Base-by-base conservation (phyloP, 1,140 invertebrate genomes). In the Apolygus lucorum region DNA sequence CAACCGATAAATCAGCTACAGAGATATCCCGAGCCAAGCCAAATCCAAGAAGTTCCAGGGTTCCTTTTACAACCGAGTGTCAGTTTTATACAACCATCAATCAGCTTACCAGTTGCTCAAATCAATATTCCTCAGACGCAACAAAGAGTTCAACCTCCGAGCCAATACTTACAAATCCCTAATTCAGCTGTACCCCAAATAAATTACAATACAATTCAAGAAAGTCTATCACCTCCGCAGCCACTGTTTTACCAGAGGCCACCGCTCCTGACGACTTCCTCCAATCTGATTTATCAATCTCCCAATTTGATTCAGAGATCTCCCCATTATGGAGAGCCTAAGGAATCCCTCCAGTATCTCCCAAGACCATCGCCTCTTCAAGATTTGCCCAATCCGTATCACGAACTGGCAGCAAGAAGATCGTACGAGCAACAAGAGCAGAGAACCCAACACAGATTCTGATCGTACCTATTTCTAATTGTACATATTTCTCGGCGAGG, bases 381-480 rank as follows among this genome's bases (percentile, higher is more conserved):
- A 25, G 54, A 62, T 11, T 21, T 62, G 4, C 54, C 54, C 8
- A 62, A 62, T 22, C 54, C 54, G 4, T 62, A 62, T 21, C 54
- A 62, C 54, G 54, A 17, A 17, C 22, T 62, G 17, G 54, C 24
- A 17, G 17, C 17, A 62, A 62, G 24, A 62, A 8, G 54, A 22
- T 17, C 54, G 24, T 62, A 21, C 54, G 8, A 62, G 24, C 72
- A 74, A 67, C 72, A 72, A 66, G 68, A 70, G 42, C 71, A 70
- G 59, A 71, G 72, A 8, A 49, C 8, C 42, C 42, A 49, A 49
- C 8, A n/a, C 8, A 49, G n/a, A 11, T 49, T 49, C 42, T n/a
- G n/a, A n/a, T n/a, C n/a, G n/a, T n/a, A n/a, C n/a, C n/a, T n/a
- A n/a, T n/a, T n/a, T n/a, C n/a, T n/a, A n/a, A n/a, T n/a, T n/a